Evolutionary conservation across 1,140 invertebrate genomes (phyloP), one percentile per base, ranked within the genome.

Genomic region (Notospermus geniculatus): DNA sequence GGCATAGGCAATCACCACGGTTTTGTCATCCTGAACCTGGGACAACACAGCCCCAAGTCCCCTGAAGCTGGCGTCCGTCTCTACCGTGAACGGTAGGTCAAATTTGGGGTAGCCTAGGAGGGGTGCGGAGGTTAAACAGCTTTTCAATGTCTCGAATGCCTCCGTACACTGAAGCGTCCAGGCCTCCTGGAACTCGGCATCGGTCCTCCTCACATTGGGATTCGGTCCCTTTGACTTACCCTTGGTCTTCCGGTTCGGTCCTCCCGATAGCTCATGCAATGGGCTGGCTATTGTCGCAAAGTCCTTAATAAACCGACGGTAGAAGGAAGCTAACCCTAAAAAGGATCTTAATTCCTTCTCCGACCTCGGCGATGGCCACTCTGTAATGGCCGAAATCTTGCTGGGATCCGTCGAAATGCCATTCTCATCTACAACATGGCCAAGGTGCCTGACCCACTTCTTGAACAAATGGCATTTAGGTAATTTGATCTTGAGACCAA

Each of bases 241-340:
- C 32, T 36, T 36, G 32, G 4, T 15, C 15, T 36, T 36, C 32
- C 15, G 32, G 4, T 36, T 36, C 15, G 32, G 32, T 7, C 32
- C 32, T 36, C 32, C 32, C 32, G 15, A 15, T 36, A 36, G 15
- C 32, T 36, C 32, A 36, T 36, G 32, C 32, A 36, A 36, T 36
- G 32, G 32, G 32, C 5, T 63, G 5, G 77, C 77, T 11, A 75
- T 57, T 64, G 72, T 59, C n/a, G 78, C 63, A 62, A 65, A 69
- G 22, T 59, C 55, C 27, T 66, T 75, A 25, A 83, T 69, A 65
- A 81, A 82, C 61, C 70, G 67, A 2, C 74, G 41, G 62, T 78
- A 78, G 63, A 80, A 83, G 45, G 75, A 72, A 53, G 76, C 60
- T 19, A 85, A 63, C 0, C 84, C 84, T 2, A 85, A 30, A 63